Evolutionary conservation across 2,797 vertebrate species (phyloP).

Genomic region (Rhincodon typus): DNA sequence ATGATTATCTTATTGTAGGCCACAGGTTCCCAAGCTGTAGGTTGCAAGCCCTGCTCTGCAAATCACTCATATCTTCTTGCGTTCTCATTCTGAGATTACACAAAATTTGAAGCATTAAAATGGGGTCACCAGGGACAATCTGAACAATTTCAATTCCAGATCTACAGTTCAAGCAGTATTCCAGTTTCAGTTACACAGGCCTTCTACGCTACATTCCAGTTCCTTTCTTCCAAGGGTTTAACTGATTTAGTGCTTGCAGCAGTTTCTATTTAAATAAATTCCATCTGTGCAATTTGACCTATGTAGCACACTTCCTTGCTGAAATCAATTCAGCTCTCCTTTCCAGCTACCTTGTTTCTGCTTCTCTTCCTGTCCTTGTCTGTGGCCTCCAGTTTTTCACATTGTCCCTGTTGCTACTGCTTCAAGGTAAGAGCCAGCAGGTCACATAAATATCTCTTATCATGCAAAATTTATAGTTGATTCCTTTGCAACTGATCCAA

Average conservation of each 20-base stretch:
- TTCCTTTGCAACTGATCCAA: background rate
- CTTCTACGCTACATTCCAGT: background rate
- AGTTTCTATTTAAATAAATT: background rate
- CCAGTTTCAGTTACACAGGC: background rate
- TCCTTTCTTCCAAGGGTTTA: background rate
- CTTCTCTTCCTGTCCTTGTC: background rate
- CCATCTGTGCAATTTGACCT: background rate
- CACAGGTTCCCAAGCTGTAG: background rate
- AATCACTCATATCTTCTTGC: background rate
- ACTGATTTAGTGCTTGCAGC: background rate
- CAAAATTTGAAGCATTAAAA: background rate
- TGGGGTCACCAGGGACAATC: background rate
- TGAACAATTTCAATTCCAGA: too few species aligned
- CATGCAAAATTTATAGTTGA: background rate
- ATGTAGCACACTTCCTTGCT: background rate
- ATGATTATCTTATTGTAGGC: background rate
- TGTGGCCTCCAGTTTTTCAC: background rate
- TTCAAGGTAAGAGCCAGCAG: background rate
- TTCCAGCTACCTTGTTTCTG: background rate
- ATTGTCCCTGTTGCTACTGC: background rate
- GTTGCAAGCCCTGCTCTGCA: background rate
- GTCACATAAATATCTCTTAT: background rate
- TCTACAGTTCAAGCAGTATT: too few species aligned
- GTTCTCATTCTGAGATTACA: background rate
- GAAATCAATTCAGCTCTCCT: background rate